phyloP scores from a whole-genome alignment of 2,888 invertebrate genomes.

The Plebejus argus region DNA sequence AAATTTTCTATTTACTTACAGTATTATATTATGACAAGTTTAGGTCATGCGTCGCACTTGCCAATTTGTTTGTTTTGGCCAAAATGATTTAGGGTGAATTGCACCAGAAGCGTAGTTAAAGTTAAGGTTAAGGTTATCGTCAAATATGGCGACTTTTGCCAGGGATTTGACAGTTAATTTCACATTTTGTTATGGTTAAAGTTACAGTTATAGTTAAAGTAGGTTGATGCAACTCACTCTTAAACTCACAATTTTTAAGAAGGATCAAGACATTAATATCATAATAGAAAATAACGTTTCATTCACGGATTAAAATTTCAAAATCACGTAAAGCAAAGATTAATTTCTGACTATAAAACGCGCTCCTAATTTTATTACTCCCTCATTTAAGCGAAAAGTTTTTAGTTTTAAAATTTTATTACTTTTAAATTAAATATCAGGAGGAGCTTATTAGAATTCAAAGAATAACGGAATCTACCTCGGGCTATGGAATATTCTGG shows the following conservation, averaged over 20 bases:
- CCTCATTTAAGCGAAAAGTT: slow-evolving; percentile 26
- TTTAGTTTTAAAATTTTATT: slow-evolving; percentile 30
- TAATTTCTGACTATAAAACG: slow-evolving; percentile 3
- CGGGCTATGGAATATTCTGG: slow-evolving; percentile 43
- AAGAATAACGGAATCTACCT: slow-evolving; percentile 45
- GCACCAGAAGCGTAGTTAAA: too few relatives aligned
- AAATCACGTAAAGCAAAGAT: slow-evolving; percentile 1
- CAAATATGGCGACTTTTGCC: too few relatives aligned
- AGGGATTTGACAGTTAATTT: too few relatives aligned
- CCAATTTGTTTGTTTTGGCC: too few relatives aligned
- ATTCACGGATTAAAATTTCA: not conserved
- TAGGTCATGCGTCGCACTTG: too few relatives aligned
- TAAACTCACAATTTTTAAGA: not conserved
- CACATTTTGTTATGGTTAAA: too few relatives aligned
- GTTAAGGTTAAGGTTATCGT: too few relatives aligned
- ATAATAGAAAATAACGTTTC: not conserved
- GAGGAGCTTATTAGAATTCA: slow-evolving; percentile 39
- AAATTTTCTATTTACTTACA: too few relatives aligned
- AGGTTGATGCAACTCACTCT: too few relatives aligned
- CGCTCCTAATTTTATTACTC: slow-evolving; percentile 16
- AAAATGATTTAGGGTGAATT: too few relatives aligned
- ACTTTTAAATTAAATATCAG: slow-evolving; percentile 27
- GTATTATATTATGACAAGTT: too few relatives aligned
- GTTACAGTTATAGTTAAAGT: too few relatives aligned
- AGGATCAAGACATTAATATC: not conserved